Evolutionary conservation across 2,888 invertebrate species (phyloP).

Genomic region (Dryobotodes eremita): DNA sequence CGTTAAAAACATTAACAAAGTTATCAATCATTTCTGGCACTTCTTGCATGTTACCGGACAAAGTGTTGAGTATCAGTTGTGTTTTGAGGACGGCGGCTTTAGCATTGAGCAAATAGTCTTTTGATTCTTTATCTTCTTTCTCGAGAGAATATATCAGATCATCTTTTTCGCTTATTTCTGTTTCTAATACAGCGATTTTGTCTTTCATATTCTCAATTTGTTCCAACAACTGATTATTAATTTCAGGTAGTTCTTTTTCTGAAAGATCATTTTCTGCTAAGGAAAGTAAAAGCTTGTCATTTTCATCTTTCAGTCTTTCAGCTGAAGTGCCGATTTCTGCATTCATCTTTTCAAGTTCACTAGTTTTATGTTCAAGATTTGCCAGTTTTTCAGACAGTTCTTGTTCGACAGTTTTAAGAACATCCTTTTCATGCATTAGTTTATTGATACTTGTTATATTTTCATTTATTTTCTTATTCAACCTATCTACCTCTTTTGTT

Average conservation of each 20-base stretch:
- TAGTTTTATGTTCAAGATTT: slow-evolving; percentile 64
- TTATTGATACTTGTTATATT: slow-evolving; percentile 72
- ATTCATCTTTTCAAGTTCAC: slow-evolving; percentile 66
- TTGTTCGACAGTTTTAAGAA: slow-evolving; percentile 66
- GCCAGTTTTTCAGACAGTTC: slow-evolving; percentile 71
- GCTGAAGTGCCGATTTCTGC: slow-evolving; percentile 63
- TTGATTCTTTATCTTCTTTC: slow-evolving; percentile 65
- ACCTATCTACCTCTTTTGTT: slow-evolving; percentile 66
- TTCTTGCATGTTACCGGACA: slow-evolving; percentile 74
- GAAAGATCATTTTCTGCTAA: slow-evolving; percentile 60
- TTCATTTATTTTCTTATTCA: slow-evolving; percentile 70
- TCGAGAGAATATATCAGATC: slow-evolving; percentile 70
- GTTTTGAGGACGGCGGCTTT: slow-evolving; percentile 72
- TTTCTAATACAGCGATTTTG: slow-evolving; percentile 70
- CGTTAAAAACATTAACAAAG: slow-evolving; percentile 71
- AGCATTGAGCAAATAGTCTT: slow-evolving; percentile 71
- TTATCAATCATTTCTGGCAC: slow-evolving; percentile 74
- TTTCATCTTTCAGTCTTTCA: slow-evolving; percentile 69
- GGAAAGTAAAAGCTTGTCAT: slow-evolving; percentile 63
- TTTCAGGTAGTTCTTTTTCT: slow-evolving; percentile 62
- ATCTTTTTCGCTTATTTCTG: slow-evolving; percentile 71
- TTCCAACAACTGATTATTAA: slow-evolving; percentile 66
- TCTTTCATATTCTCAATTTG: slow-evolving; percentile 66
- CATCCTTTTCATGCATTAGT: slow-evolving; percentile 70
- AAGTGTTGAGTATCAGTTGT: slow-evolving; percentile 71